Evolutionary conservation across 2,113 vertebrate genomes (phyloP).

Genomic region (Gorsachius goisagi): DNA sequence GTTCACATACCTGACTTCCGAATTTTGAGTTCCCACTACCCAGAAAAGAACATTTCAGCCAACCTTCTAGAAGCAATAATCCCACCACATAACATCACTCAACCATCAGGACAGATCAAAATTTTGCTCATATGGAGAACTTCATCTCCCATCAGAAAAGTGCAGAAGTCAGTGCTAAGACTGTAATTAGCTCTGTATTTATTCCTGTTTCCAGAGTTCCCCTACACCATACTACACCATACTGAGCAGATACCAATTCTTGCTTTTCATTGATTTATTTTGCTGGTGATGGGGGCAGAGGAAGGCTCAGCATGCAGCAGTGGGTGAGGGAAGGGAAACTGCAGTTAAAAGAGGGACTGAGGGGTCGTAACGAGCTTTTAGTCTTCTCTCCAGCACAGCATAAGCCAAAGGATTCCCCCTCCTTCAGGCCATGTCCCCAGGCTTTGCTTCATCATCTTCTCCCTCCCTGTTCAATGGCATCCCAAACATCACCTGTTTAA

Average conservation of each 20-base stretch:
- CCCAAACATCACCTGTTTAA: neutral
- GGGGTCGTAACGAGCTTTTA: neutral
- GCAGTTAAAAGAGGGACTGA: neutral
- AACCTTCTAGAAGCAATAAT: neutral
- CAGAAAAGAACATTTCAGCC: neutral
- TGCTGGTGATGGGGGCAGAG: neutral
- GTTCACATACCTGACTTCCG: neutral
- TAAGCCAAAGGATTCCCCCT: neutral
- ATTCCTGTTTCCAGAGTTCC: neutral
- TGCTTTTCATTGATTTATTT: neutral
- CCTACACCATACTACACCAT: neutral
- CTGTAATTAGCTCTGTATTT: neutral
- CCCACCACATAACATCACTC: accelerated
- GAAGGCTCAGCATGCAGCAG: neutral
- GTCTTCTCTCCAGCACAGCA: neutral
- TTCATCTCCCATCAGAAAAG: neutral
- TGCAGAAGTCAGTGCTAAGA: neutral
- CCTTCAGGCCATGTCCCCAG: neutral
- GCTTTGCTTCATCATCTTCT: neutral
- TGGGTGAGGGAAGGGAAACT: neutral
- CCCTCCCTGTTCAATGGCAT: neutral
- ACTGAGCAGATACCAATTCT: neutral
- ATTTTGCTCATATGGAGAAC: neutral
- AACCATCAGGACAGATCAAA: neutral
- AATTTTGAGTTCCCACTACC: neutral